Evolutionary conservation across 1,140 invertebrate species (phyloP), one percentile per base, ranked within the genome.

Genomic region (Diabrotica undecimpunctata): DNA sequence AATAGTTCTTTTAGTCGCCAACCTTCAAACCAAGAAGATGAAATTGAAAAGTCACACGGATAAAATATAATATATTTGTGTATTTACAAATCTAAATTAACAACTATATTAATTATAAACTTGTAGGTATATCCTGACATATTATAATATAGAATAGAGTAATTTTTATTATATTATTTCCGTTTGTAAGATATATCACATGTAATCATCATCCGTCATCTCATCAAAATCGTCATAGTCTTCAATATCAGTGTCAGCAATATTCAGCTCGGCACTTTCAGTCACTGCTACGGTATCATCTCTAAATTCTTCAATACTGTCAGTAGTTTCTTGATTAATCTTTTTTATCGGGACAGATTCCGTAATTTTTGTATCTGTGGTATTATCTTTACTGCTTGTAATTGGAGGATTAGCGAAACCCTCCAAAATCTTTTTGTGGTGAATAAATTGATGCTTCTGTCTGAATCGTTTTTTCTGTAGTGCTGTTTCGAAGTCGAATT

Each of bases 401-500:
- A 62, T 52, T 13, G 66, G 25, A 11, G 67, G 67, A 38, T 46
- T 69, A 0, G 62, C 62, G 25, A 63, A 72, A 7, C 64, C 74
- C 56, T 75, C 65, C 7, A 76, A 50, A 51, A 70, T 14, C 58
- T 66, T 66, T 54, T 75, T 67, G 55, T 75, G 71, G 54, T 69
- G 62, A 10, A 72, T 10, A 37, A 72, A 60, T 54, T 63, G 65
- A 8, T 71, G 67, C 69, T 69, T 74, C 39, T 70, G 65, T 70
- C 74, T 74, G 13, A 70, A 38, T 53, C 67, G 64, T 35, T 74
- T 70, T 53, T 70, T 69, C 25, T 75, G 62, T 10, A 77, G 63
- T 2, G 69, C 71, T 10, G 51, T 54, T 25, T 74, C 69, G 39
- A 75, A 66, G 57, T 77, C 75, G 62, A 76, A 75, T 62, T 75